Evolutionary conservation across 2,797 vertebrate species (phyloP).

Genomic region (Spea hammondii): DNA sequence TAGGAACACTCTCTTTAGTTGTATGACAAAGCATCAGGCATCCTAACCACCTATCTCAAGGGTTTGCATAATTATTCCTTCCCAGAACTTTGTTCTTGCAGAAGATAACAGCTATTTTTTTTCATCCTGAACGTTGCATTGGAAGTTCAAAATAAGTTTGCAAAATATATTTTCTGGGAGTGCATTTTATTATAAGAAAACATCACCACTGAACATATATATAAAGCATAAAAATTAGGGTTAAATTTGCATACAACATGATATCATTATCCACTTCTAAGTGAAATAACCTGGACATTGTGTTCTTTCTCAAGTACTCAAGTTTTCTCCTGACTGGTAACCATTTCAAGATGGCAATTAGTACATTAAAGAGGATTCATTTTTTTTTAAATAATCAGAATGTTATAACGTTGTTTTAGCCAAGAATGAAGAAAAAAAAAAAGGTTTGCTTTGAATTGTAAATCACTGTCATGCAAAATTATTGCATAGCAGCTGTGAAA

Average conservation of each 20-base stretch:
- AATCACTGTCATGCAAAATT: slow-evolving; percentile 54
- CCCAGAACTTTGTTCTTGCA: no score
- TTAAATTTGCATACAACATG: neutral
- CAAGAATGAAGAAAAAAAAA: slow-evolving; percentile 20
- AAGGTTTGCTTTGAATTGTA: slow-evolving; percentile 7
- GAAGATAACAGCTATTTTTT: no score
- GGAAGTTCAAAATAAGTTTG: no score
- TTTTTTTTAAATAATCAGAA: neutral
- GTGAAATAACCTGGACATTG: neutral
- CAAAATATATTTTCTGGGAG: no score
- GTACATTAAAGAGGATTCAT: slow-evolving; percentile 10
- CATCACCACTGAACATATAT: no score
- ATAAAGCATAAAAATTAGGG: neutral
- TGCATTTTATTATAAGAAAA: no score
- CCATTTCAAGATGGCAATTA: slow-evolving; percentile 16
- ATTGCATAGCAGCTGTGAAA: slow-evolving; percentile 47
- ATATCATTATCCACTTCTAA: slow-evolving; percentile 16
- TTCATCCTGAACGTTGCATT: no score
- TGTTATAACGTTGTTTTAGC: slow-evolving; percentile 15
- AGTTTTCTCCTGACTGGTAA: neutral
- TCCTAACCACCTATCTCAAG: no score
- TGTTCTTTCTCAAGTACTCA: slow-evolving; percentile 1
- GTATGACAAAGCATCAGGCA: no score
- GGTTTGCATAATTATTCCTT: no score
- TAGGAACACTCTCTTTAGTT: no score